These are phyloP conservation scores for Montipora capricornis DNA, from an alignment of 64 coral and sea anemone genomes.

Conservation along the genomic window DNA sequence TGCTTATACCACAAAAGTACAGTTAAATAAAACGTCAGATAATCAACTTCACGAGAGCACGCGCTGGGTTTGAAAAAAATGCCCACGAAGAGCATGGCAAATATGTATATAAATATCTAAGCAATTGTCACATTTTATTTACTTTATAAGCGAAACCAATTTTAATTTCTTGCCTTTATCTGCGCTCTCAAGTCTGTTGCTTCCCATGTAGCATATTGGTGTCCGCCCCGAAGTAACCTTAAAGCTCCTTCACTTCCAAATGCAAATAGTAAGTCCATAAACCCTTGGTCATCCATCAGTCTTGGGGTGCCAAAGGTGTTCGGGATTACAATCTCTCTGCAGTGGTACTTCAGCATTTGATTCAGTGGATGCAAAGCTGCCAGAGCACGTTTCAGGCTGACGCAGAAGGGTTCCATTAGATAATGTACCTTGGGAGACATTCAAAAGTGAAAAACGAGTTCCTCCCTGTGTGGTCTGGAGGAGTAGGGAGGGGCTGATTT, in stretches of 20 bases:
- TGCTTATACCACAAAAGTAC: too few species aligned
- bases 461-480: too few species aligned
- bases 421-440: conserved; percentile 53
- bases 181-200: conserved; percentile 41
- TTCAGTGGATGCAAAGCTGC: conserved; percentile 65
- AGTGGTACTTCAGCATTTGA: conserved; percentile 75
- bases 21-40: too few species aligned
- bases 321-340: conserved; percentile 37
- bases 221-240: neutral
- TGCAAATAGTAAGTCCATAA: conserved; percentile 56
- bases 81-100: too few species aligned
- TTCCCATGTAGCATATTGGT: conserved; percentile 36
- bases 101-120: too few species aligned
- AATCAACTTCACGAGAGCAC: too few species aligned
- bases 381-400: conserved; percentile 56
- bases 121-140: too few species aligned
- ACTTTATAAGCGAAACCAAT: too few species aligned
- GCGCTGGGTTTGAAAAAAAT: too few species aligned
- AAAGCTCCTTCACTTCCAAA: conserved; percentile 43
- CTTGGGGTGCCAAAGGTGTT: conserved; percentile 58
- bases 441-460: neutral
- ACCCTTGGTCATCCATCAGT: neutral
- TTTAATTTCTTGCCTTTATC: conserved; percentile 30
- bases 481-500: too few species aligned
- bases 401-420: conserved; percentile 66